A percentile compares a stretch with the other conserved stretches of the same genome.
phyloP scores from a whole-genome alignment of 2,888 invertebrate genomes.

The Hipparchia sbordonii region DNA sequence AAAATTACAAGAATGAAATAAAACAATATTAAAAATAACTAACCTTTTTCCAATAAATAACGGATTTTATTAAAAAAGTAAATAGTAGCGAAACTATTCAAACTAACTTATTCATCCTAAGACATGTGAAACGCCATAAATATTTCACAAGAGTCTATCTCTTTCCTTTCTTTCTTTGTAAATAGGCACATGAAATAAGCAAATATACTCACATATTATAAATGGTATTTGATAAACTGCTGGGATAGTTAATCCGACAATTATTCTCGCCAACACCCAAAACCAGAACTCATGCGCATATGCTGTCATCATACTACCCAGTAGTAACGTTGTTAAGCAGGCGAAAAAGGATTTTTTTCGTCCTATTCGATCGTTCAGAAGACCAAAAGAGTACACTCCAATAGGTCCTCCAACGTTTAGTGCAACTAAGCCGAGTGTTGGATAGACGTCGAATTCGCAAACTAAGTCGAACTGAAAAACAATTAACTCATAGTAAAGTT shows the following conservation, averaged over 20 bases:
- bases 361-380: slow-evolving; percentile 93
- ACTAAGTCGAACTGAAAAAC: slow-evolving; percentile 92
- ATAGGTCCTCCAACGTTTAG: slow-evolving; percentile 94
- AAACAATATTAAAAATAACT: neutral
- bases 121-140: too few relatives aligned
- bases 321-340: slow-evolving; percentile 90
- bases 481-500: neutral
- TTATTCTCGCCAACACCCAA: slow-evolving; percentile 90
- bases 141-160: too few relatives aligned
- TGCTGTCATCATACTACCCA: slow-evolving; percentile 91
- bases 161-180: too few relatives aligned
- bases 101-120: too few relatives aligned
- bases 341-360: slow-evolving; percentile 93
- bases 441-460: slow-evolving; percentile 93
- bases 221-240: slow-evolving; percentile 97
- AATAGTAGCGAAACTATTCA: too few relatives aligned
- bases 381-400: slow-evolving; percentile 94
- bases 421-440: slow-evolving; percentile 92
- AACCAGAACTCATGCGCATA: slow-evolving; percentile 90
- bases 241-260: slow-evolving; percentile 95
- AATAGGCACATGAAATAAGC: too few relatives aligned
- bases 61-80: too few relatives aligned
- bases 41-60: too few relatives aligned
- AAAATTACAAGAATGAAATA: too few relatives aligned
- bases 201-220: slow-evolving; percentile 90